Base-by-base conservation (phyloP, 1,140 invertebrate genomes). In the Potamilus streckersoni region DNA sequence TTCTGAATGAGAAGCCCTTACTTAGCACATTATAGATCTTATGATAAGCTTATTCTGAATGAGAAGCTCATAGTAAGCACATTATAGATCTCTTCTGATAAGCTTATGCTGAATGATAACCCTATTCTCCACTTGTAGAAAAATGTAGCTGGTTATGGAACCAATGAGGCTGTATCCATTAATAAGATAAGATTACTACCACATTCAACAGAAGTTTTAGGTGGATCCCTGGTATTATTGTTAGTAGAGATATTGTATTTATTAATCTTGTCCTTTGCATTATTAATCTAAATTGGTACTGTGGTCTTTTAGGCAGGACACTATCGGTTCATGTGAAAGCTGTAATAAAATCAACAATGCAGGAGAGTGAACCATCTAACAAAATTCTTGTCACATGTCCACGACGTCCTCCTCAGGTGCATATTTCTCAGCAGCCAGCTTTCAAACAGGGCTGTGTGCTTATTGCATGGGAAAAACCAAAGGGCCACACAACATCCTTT, bases 311-410 rank as follows among this genome's bases (percentile, higher is more conserved):
- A 86, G 87, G 87, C 14, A 86, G 82, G 73, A 88, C 85, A 14
- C 67, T 89, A 15, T 84, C 82, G 66, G 81, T 89, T 12, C 80
- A 85, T 78, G 84, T 89, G 23, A 79, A 85, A 6, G 84, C 88
- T 15, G 76, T 87, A 5, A 83, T 85, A 15, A 82, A 84, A 23
- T 84, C 86, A 58, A 79, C 84, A 11, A 78, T 80, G 12, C 84
- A 85, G 61, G 82, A 90, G 68, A 90, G 89, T 79, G 81, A 85
- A 23, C 86, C 87, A 8, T 88, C 88, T 5, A 79, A 80, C 69
- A 78, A 83, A 17, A 55, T 90, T 13, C 82, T 86, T 65, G 79
- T 90, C 20, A 85, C 86, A 12, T 90, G 89, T 83, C 89, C 89
- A 13, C 57, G 74, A 13, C 77, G 79, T 64, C 89, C 89, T 16